Conservation (phyloP, 1,140 invertebrate genomes). For the Apis cerana region DNA sequence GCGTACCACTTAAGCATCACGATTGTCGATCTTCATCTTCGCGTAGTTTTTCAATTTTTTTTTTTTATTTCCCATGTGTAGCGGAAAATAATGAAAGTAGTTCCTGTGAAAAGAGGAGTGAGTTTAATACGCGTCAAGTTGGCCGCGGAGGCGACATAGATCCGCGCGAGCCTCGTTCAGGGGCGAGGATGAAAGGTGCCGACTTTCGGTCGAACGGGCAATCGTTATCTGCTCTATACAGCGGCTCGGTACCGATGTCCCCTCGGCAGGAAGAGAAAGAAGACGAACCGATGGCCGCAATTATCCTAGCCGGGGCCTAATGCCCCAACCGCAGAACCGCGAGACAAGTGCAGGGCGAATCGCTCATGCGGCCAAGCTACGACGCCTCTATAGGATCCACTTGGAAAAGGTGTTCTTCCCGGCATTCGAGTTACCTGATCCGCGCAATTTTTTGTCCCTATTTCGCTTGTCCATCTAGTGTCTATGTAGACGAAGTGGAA, state of each 20-base stretch:
- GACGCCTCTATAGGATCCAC: slow-evolving; percentile 23
- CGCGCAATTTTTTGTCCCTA: slow-evolving; percentile 34
- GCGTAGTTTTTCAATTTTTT: background rate
- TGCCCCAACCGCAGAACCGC: slow-evolving; percentile 39
- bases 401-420: slow-evolving; percentile 41
- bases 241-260: slow-evolving; percentile 27
- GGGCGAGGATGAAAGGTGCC: slow-evolving; percentile 56
- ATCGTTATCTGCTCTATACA: slow-evolving; percentile 70
- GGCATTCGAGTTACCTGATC: slow-evolving; percentile 60
- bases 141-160: slow-evolving; percentile 12
- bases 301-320: slow-evolving; percentile 51
- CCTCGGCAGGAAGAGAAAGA: slow-evolving; percentile 42
- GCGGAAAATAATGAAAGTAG: background rate
- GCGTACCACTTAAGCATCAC: slow-evolving; percentile 34
- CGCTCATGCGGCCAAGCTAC: slow-evolving; percentile 32
- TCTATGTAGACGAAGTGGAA: background rate
- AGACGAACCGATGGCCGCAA: slow-evolving; percentile 39
- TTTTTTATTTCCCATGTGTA: slow-evolving; percentile 9
- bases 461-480: background rate
- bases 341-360: slow-evolving; percentile 52
- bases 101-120: background rate
- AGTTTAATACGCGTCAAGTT: slow-evolving; percentile 16
- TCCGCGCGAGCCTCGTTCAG: slow-evolving; percentile 14
- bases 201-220: slow-evolving; percentile 54
- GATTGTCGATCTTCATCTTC: background rate